Conservation (phyloP, 2,113 vertebrate genomes). For the Baryphthengus martii region DNA sequence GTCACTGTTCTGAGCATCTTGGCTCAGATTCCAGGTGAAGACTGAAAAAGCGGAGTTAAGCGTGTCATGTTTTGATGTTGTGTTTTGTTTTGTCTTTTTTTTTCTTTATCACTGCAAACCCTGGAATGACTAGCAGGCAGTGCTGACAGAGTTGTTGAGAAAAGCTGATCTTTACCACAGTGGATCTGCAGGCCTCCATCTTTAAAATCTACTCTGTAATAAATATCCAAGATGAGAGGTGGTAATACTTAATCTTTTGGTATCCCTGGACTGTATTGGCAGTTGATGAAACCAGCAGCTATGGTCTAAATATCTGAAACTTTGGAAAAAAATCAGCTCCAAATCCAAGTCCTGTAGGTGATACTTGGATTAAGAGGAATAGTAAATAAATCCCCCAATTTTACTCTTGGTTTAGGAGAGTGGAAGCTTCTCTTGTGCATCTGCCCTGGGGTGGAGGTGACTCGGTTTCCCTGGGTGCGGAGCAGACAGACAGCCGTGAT, state of each 20-base stretch:
- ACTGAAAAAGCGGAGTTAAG: neutral
- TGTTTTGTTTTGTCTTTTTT: too few relatives aligned
- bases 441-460: neutral
- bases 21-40: neutral
- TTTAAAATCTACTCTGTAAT: neutral
- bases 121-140: neutral
- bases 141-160: neutral
- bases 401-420: neutral
- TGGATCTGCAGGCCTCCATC: neutral
- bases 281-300: neutral
- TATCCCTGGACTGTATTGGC: neutral
- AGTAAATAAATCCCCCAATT: rapidly evolving
- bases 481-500: neutral
- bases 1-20: neutral
- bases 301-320: neutral
- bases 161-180: neutral
- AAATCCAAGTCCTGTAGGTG: rapidly evolving
- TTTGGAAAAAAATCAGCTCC: neutral
- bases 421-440: neutral
- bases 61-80: neutral
- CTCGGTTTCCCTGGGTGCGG: neutral
- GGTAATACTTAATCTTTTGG: neutral
- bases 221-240: neutral
- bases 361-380: neutral
- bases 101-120: neutral